Conservation (phyloP, 2,888 invertebrate genomes). For the Cantharis flavilabris region DNA sequence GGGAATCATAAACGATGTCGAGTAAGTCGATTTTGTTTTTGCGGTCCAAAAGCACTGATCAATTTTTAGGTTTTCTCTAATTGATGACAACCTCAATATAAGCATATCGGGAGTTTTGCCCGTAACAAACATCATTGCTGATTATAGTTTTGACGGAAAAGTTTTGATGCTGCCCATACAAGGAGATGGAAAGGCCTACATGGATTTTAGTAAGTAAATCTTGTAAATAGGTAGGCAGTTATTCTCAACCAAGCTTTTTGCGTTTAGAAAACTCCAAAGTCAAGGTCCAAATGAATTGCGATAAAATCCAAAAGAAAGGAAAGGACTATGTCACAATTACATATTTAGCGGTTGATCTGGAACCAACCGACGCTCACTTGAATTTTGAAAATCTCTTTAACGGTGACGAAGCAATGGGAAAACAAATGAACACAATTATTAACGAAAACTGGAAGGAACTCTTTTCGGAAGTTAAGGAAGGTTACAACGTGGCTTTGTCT, state of each 20-base stretch:
- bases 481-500: constrained; percentile 65
- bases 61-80: background rate
- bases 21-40: constrained; percentile 54
- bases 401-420: constrained; percentile 45
- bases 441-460: constrained; percentile 51
- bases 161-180: constrained; percentile 67
- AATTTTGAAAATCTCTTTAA: constrained; percentile 69
- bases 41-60: background rate
- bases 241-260: background rate
- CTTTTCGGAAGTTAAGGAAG: constrained; percentile 59
- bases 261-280: constrained; percentile 65
- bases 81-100: background rate
- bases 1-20: constrained; percentile 60
- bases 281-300: constrained; percentile 66
- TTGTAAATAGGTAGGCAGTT: background rate
- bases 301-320: constrained; percentile 65
- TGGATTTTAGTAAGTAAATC: constrained; percentile 61
- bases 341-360: constrained; percentile 66
- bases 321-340: constrained; percentile 66
- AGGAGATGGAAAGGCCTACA: constrained; percentile 67
- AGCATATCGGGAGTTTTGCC: background rate
- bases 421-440: constrained; percentile 50
- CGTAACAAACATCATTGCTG: constrained; percentile 58
- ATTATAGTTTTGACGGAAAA: constrained; percentile 69
- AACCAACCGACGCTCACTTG: constrained; percentile 64